phyloP scores from a whole-genome alignment of 2,797 vertebrate species.

The Pachyuromys duprasi region DNA sequence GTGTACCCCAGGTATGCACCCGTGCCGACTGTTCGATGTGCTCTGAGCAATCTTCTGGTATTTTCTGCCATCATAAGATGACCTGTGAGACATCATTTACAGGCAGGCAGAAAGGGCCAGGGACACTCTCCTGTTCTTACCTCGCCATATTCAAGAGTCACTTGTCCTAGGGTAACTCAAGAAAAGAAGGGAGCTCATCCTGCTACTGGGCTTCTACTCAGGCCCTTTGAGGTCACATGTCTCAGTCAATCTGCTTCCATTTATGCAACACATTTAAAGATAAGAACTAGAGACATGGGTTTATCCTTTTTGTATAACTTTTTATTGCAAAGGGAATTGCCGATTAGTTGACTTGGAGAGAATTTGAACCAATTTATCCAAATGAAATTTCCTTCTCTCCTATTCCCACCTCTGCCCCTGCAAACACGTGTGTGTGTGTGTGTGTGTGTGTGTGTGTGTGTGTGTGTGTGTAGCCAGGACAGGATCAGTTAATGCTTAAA shows the following conservation, averaged over 20 bases:
- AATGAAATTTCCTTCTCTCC: background rate
- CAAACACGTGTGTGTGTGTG: background rate
- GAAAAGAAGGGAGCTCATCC: background rate
- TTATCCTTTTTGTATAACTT: background rate
- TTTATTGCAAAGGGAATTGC: constrained; percentile 19
- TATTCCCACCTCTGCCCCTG: no score
- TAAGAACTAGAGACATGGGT: background rate
- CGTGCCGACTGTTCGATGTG: background rate
- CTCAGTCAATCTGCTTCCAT: background rate
- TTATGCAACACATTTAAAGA: background rate
- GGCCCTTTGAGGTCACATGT: background rate
- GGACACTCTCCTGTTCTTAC: background rate
- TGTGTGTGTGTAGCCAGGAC: background rate
- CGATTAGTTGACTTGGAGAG: constrained; percentile 38
- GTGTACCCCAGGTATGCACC: background rate
- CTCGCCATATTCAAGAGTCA: background rate
- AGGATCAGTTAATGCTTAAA: constrained; percentile 15
- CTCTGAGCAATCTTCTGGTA: background rate
- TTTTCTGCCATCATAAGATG: background rate
- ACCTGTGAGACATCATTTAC: background rate
- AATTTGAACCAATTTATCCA: background rate
- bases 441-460: background rate
- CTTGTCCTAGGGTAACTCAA: background rate
- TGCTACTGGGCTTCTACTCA: background rate
- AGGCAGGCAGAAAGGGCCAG: background rate